Evolutionary conservation across 2,888 invertebrate species (phyloP).

Genomic region (Camponotus fellah): DNA sequence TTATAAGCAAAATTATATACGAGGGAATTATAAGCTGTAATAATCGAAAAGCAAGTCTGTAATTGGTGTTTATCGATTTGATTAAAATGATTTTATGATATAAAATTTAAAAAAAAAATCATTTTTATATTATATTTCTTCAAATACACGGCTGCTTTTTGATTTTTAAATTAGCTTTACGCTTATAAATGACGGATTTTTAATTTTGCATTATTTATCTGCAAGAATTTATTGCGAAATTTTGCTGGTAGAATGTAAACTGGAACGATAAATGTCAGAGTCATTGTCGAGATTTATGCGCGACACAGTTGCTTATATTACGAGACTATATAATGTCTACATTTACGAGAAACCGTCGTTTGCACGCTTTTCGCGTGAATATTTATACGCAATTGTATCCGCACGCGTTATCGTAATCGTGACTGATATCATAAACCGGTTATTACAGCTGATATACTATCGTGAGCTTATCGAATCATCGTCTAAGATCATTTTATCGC

Average conservation of each 20-base stretch:
- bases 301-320: not conserved
- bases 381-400: constrained; percentile 1
- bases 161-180: not conserved
- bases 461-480: constrained; percentile 9
- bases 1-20: not conserved
- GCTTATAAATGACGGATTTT: not conserved
- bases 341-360: not conserved
- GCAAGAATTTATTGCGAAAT: not conserved
- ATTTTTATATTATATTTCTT: not conserved
- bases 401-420: constrained; percentile 4
- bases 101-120: not conserved
- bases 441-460: constrained; percentile 24
- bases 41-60: not conserved
- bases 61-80: not conserved
- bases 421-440: constrained; percentile 38
- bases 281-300: not conserved
- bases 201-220: not conserved
- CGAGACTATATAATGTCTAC: not conserved
- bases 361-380: constrained; percentile 1
- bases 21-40: not conserved
- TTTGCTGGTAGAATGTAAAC: not conserved
- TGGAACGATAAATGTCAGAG: not conserved
- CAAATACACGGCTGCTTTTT: not conserved
- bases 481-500: constrained; percentile 18
- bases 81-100: not conserved